Evolutionary conservation across 2,113 vertebrate species (phyloP).

Genomic region (Clarias magur): DNA sequence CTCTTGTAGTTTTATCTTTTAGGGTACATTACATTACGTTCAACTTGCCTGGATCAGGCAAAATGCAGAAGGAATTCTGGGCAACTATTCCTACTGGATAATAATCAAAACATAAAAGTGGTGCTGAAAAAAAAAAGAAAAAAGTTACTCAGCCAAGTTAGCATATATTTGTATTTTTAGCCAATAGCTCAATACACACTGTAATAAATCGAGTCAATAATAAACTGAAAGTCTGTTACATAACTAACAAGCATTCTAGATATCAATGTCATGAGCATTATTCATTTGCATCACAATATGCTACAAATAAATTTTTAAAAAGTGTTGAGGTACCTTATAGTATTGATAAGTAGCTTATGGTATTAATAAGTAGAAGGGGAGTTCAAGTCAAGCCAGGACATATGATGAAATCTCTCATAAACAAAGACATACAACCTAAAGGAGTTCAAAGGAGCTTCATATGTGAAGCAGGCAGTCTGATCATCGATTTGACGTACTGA

Average conservation of each 20-base stretch:
- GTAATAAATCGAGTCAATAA: neutral
- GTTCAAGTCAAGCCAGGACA: too few species aligned
- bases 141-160: neutral
- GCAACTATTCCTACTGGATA: neutral
- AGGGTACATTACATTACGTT: neutral
- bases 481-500: too few species aligned
- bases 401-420: too few species aligned
- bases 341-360: too few species aligned
- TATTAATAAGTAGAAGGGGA: too few species aligned
- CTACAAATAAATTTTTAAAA: neutral
- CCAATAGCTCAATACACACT: neutral
- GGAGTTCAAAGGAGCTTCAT: too few species aligned
- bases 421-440: too few species aligned
- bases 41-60: neutral
- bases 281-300: neutral
- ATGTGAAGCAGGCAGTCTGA: too few species aligned
- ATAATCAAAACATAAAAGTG: neutral
- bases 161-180: neutral
- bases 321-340: neutral
- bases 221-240: neutral
- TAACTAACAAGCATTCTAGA: neutral
- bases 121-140: too few species aligned
- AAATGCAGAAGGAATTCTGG: constrained; percentile 25
- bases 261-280: neutral
- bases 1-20: neutral